Percentiles rank a stretch among this genome's conserved stretches.
Evolutionary conservation across 2,888 invertebrate genomes (phyloP).

Genomic region (Phengaris alcon): DNA sequence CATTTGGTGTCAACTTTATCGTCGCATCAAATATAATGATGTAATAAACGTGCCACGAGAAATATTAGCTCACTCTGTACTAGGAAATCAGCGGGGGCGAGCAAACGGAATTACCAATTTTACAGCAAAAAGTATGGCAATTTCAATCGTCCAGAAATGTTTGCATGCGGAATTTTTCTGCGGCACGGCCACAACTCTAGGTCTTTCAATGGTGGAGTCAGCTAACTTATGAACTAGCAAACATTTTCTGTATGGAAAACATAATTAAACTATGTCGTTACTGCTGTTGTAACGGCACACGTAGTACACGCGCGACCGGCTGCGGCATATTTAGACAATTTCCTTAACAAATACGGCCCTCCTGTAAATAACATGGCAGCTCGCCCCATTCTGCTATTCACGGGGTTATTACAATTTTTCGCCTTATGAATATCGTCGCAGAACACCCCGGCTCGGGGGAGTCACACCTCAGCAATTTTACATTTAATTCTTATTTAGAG

Average conservation of each 20-base stretch:
- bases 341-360: conserved; percentile 67
- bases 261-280: not conserved
- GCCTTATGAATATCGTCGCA: conserved; percentile 78
- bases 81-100: not conserved
- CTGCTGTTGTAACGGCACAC: conserved; percentile 19
- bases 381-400: conserved; percentile 63
- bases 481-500: conserved; percentile 78
- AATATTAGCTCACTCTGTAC: not conserved
- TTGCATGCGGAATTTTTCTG: not conserved
- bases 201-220: too few relatives aligned
- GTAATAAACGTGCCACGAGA: conserved; percentile 17
- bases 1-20: conserved; percentile 20
- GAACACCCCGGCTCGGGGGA: conserved; percentile 60
- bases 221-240: too few relatives aligned
- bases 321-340: conserved; percentile 72
- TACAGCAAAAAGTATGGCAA: not conserved
- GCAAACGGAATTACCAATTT: not conserved
- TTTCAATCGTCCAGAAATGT: not conserved
- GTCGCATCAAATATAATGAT: conserved; percentile 24
- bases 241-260: too few relatives aligned
- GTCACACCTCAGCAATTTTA: conserved; percentile 76
- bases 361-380: conserved; percentile 60
- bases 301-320: conserved; percentile 36
- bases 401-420: conserved; percentile 79
- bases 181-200: not conserved